Conservation (phyloP, 1,140 invertebrate genomes). For the Tigriopus japonicus region DNA sequence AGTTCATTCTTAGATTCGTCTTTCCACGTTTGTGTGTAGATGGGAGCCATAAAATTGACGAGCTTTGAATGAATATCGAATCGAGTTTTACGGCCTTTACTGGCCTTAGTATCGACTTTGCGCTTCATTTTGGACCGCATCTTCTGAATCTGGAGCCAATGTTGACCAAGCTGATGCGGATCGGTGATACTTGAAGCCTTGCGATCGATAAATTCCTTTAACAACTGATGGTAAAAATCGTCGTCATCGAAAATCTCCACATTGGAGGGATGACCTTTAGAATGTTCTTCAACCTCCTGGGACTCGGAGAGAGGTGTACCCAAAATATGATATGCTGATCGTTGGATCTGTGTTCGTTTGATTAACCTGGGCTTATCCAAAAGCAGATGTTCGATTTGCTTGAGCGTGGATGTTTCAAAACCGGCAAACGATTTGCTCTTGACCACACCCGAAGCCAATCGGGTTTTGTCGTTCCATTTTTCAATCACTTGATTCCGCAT, state of each 20-base stretch:
- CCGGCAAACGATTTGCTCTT: slow-evolving; percentile 35
- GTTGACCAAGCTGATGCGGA: slow-evolving; percentile 44
- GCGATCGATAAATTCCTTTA: slow-evolving; percentile 75
- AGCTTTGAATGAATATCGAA: slow-evolving; percentile 77
- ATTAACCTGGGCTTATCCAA: slow-evolving; percentile 52
- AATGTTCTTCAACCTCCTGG: slow-evolving; percentile 20
- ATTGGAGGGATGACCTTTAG: slow-evolving; percentile 27
- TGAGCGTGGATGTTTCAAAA: slow-evolving; percentile 51
- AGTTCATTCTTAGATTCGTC: slow-evolving; percentile 52
- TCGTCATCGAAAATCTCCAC: slow-evolving; percentile 83
- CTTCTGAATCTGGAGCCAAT: slow-evolving; percentile 78
- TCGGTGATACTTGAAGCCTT: slow-evolving; percentile 34
- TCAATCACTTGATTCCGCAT: slow-evolving; percentile 49
- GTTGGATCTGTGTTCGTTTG: slow-evolving; percentile 52
- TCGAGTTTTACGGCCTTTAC: slow-evolving; percentile 71
- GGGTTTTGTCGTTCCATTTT: slow-evolving; percentile 83
- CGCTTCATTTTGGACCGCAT: slow-evolving; percentile 70
- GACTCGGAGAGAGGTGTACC: slow-evolving; percentile 25
- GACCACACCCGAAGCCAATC: slow-evolving; percentile 28
- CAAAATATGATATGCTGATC: slow-evolving; percentile 50
- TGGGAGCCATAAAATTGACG: slow-evolving; percentile 81
- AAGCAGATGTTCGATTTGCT: slow-evolving; percentile 69
- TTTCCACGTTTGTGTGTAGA: slow-evolving; percentile 43
- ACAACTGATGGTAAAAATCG: slow-evolving; percentile 86
- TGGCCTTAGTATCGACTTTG: slow-evolving; percentile 71